Percentiles rank a stretch among this genome's conserved stretches.
Evolutionary conservation across 1,140 invertebrate genomes (phyloP).

Genomic region (Agraylea sexmaculata): DNA sequence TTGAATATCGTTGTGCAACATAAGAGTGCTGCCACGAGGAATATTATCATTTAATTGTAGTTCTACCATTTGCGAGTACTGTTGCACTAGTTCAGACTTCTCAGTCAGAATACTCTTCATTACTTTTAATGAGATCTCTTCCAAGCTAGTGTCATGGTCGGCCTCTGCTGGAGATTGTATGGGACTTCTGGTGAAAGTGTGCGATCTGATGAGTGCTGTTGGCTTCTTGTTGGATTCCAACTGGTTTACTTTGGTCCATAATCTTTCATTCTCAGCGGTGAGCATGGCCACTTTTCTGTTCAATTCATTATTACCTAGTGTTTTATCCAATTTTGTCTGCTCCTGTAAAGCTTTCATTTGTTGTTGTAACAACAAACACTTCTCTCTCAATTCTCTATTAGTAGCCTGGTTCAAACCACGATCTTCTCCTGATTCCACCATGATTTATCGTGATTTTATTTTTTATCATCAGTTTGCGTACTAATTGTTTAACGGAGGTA

Average conservation of each 20-base stretch:
- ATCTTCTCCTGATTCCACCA: too few species aligned
- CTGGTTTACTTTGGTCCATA: constrained; percentile 42
- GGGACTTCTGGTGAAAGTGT: constrained; percentile 49
- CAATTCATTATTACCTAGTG: constrained; percentile 37
- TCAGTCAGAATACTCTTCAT: constrained; percentile 55
- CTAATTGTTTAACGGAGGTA: too few species aligned
- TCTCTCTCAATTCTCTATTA: constrained; percentile 67
- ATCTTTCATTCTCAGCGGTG: constrained; percentile 33
- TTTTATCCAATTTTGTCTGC: constrained; percentile 56
- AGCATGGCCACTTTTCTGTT: constrained; percentile 24
- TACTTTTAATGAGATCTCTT: constrained; percentile 63
- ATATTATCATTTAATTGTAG: constrained; percentile 42
- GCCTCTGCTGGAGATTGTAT: constrained; percentile 39
- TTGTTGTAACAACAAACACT: constrained; percentile 58
- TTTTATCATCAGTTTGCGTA: too few species aligned
- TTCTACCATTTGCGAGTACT: constrained; percentile 50
- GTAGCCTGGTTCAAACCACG: too few species aligned
- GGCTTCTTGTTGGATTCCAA: constrained; percentile 47
- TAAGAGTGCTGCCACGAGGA: too few species aligned
- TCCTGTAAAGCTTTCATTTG: constrained; percentile 54
- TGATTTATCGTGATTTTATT: too few species aligned
- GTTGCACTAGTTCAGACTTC: constrained; percentile 52
- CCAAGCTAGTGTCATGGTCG: constrained; percentile 52
- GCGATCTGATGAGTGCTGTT: constrained; percentile 41
- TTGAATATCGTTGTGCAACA: constrained; percentile 46